A percentile compares a stretch with the other conserved stretches of the same genome.
Evolutionary conservation across 2,797 vertebrate genomes (phyloP).

Genomic region (Apogon hyalosoma): DNA sequence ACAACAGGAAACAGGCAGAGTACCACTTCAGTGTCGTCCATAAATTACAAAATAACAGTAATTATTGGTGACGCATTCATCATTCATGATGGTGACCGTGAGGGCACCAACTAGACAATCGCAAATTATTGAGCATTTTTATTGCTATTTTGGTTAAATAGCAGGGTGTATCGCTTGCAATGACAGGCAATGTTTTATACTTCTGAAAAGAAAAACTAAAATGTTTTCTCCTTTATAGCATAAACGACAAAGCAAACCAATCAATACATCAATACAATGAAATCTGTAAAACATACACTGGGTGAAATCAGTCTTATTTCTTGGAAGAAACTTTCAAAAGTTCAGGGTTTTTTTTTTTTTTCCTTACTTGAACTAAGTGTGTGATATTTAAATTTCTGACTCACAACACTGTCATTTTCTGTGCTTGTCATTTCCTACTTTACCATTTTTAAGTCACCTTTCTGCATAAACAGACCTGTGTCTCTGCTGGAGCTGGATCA

Average conservation of each 20-base stretch:
- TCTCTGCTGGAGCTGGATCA: no score
- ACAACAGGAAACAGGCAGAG: conserved; percentile 36
- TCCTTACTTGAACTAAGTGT: neutral
- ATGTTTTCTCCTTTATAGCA: neutral
- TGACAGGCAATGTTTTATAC: neutral
- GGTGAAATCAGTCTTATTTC: no score
- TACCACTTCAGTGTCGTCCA: conserved; percentile 38
- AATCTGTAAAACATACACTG: no score
- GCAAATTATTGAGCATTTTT: conserved; percentile 37
- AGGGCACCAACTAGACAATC: neutral
- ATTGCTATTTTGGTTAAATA: conserved; percentile 1
- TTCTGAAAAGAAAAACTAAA: neutral
- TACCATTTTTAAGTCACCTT: neutral
- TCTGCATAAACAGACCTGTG: neutral
- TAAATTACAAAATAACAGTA: conserved; percentile 53
- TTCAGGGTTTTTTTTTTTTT: neutral
- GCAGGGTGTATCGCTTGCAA: neutral
- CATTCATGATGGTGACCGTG: neutral
- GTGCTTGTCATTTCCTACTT: neutral
- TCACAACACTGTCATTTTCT: neutral
- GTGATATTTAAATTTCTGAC: conserved; percentile 8
- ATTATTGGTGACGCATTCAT: conserved; percentile 51
- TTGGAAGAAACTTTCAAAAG: no score
- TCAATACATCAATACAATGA: neutral
- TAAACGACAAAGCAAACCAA: neutral